Evolutionary conservation across 2,888 invertebrate genomes (phyloP).

Genomic region (Hololepta plana): DNA sequence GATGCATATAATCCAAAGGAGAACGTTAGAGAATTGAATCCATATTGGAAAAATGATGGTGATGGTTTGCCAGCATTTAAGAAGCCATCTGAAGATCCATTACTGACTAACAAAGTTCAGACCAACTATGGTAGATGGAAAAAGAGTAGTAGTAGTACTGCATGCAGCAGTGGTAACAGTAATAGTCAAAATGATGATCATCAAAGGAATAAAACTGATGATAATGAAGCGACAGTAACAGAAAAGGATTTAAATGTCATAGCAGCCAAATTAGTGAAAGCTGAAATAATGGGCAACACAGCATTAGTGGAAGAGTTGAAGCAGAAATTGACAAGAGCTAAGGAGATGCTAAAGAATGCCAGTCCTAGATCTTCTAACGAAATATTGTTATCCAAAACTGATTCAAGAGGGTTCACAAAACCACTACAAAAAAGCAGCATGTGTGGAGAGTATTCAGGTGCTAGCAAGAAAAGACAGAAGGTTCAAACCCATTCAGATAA

Average conservation of each 20-base stretch:
- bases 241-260: slow-evolving; percentile 80
- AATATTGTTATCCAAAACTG: slow-evolving; percentile 50
- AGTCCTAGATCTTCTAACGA: no score
- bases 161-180: slow-evolving; percentile 4
- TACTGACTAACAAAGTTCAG: no score
- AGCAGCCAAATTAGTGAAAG: slow-evolving; percentile 80
- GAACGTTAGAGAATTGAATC: slow-evolving; percentile 67
- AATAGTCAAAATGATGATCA: no score
- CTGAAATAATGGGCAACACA: slow-evolving; percentile 79
- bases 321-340: slow-evolving; percentile 51
- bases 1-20: slow-evolving; percentile 51
- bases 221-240: slow-evolving; percentile 27
- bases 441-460: no score
- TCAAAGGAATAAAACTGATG: slow-evolving; percentile 8
- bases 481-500: slow-evolving; percentile 55
- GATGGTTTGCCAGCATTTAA: slow-evolving; percentile 51
- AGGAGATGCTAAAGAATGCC: no score
- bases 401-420: slow-evolving; percentile 45
- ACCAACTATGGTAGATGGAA: slow-evolving; percentile 11
- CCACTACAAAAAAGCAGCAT: slow-evolving; percentile 29
- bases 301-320: slow-evolving; percentile 52
- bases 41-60: slow-evolving; percentile 83
- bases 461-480: slow-evolving; percentile 32
- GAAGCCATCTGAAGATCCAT: slow-evolving; percentile 30
- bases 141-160: no score